These are phyloP conservation scores for Polymixis lichenea DNA, from an alignment of 2,888 invertebrate species.

Conservation along the genomic window DNA sequence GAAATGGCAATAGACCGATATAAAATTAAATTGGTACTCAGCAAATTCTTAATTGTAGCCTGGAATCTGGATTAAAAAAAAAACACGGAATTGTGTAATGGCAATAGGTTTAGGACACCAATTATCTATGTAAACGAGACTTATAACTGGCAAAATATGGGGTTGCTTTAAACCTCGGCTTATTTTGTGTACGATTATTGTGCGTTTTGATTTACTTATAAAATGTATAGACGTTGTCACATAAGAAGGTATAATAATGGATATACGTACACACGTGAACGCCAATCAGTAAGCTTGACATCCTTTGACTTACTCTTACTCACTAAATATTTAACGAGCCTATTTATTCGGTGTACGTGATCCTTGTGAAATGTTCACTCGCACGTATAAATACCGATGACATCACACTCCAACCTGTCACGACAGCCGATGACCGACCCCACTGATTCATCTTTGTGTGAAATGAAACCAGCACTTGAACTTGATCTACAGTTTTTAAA, in stretches of 20 bases:
- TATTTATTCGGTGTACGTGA: slow-evolving; percentile 34
- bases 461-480: slow-evolving; percentile 31
- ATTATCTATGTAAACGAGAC: not conserved
- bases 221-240: not conserved
- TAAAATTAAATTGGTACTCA: not conserved
- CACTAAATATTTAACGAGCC: slow-evolving; percentile 25
- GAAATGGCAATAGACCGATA: not conserved
- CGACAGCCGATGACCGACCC: slow-evolving; percentile 36
- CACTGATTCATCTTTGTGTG: slow-evolving; percentile 52
- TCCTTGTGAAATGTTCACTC: slow-evolving; percentile 41
- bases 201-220: not conserved
- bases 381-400: slow-evolving; percentile 47
- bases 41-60: not conserved
- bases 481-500: slow-evolving; percentile 1
- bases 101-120: too few relatives aligned
- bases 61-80: not conserved
- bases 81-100: not conserved
- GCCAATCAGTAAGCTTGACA: slow-evolving; percentile 23
- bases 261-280: slow-evolving; percentile 9
- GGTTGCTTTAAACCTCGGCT: not conserved
- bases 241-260: not conserved
- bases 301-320: slow-evolving; percentile 28
- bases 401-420: slow-evolving; percentile 52
- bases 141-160: not conserved
- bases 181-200: not conserved